A percentile compares a stretch with the other conserved stretches of the same genome.
These are phyloP conservation scores for Peribatodes rhomboidaria DNA, from an alignment of 2,888 invertebrate species.

Conservation along the genomic window DNA sequence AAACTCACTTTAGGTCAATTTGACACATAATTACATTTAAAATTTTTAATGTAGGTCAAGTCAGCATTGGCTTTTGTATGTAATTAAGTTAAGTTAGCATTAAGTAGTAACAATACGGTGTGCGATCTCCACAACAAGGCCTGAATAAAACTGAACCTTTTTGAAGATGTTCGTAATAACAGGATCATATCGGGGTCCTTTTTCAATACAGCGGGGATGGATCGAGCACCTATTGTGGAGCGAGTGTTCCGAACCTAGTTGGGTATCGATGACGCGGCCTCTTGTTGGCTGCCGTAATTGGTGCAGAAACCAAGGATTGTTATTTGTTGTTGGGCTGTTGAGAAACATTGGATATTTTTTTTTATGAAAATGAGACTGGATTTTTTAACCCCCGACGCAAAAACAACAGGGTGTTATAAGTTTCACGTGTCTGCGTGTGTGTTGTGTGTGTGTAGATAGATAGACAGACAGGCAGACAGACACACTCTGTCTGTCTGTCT, in stretches of 20 bases:
- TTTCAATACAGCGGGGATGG: conserved; percentile 26
- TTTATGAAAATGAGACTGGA: too few species aligned
- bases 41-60: too few species aligned
- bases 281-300: conserved; percentile 22
- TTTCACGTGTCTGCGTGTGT: too few species aligned
- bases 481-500: too few species aligned
- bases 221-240: conserved; percentile 20
- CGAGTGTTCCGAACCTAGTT: conserved; percentile 9
- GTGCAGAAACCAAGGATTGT: conserved; percentile 11
- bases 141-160: conserved; percentile 31
- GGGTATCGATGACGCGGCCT: conserved; percentile 15
- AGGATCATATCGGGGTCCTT: conserved; percentile 17
- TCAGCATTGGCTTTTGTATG: too few species aligned
- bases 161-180: conserved; percentile 34
- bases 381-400: too few species aligned
- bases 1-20: too few species aligned
- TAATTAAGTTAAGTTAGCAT: not conserved
- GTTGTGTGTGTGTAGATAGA: too few species aligned
- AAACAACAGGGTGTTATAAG: too few species aligned
- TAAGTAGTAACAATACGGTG: not conserved
- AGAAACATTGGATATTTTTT: conserved; percentile 1
- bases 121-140: not conserved
- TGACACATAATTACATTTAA: too few species aligned
- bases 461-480: too few species aligned
- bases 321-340: conserved; percentile 3